Conservation (phyloP, 2,888 invertebrate genomes). For the Plagiodera versicolora region DNA sequence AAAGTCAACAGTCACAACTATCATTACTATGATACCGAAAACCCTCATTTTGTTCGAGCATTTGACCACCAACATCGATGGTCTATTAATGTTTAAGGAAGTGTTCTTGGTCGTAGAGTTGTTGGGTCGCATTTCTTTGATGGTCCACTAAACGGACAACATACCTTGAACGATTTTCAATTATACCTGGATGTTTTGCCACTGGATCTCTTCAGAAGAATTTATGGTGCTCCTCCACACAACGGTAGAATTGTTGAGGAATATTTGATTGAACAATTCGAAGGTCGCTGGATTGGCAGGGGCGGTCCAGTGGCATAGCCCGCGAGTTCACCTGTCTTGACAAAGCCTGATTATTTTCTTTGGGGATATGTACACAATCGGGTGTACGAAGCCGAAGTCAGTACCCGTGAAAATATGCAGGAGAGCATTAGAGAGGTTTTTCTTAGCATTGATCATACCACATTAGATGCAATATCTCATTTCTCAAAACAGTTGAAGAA, state of each 20-base stretch:
- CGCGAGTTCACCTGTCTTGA: background rate
- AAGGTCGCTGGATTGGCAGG: slow-evolving; percentile 2
- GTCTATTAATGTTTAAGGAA: background rate
- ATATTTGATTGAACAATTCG: slow-evolving; percentile 14
- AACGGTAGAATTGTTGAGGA: background rate
- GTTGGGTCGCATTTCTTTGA: background rate
- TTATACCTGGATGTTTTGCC: background rate
- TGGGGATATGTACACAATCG: background rate
- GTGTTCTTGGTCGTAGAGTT: background rate
- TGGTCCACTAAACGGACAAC: background rate
- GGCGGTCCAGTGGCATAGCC: background rate
- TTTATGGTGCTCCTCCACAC: background rate
- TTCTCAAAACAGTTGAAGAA: too few relatives aligned
- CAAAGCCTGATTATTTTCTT: background rate
- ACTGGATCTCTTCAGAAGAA: background rate
- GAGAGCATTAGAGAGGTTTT: background rate
- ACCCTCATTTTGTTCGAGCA: too few relatives aligned
- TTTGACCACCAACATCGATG: background rate
- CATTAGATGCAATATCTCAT: too few relatives aligned
- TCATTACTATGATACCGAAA: background rate
- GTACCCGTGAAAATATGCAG: background rate
- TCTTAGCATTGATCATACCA: background rate
- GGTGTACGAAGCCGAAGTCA: background rate
- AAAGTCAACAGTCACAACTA: background rate
- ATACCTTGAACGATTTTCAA: background rate